These are phyloP conservation scores for Limulus polyphemus DNA, from an alignment of 2,888 invertebrate species.

Conservation along the genomic window DNA sequence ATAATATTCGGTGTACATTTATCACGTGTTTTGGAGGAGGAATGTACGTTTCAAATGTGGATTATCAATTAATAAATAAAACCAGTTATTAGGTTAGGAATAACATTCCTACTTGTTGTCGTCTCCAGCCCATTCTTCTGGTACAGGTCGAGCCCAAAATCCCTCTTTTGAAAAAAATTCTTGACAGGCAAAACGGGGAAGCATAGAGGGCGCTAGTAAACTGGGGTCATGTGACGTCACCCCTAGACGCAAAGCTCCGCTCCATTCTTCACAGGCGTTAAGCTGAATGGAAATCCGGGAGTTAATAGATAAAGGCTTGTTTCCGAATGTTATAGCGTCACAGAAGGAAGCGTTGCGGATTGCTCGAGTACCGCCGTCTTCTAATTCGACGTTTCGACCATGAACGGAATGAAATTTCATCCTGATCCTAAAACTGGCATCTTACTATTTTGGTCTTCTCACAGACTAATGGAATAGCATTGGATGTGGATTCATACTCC, in stretches of 20 bases:
- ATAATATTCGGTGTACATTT: no score
- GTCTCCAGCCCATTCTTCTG: slow-evolving; percentile 30
- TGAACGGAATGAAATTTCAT: slow-evolving; percentile 27
- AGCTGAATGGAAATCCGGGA: slow-evolving; percentile 24
- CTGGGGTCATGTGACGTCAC: slow-evolving; percentile 34
- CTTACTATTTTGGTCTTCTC: no score
- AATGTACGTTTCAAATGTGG: not conserved
- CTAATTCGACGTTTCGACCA: slow-evolving; percentile 22
- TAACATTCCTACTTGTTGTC: slow-evolving; percentile 29
- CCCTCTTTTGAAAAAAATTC: slow-evolving; percentile 32
- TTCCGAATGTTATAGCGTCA: slow-evolving; percentile 25
- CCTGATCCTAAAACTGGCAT: no score
- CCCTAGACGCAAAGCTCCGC: slow-evolving; percentile 36
- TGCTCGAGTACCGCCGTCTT: slow-evolving; percentile 22
- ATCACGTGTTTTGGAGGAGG: not conserved
- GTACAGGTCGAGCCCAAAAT: slow-evolving; percentile 34
- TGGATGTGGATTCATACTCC: no score
- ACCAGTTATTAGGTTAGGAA: not conserved
- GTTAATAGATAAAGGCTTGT: slow-evolving; percentile 21
- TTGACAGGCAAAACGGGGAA: slow-evolving; percentile 35
- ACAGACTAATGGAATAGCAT: no score
- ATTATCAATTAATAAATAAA: not conserved
- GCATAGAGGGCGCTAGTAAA: slow-evolving; percentile 22
- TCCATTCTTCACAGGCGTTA: slow-evolving; percentile 33
- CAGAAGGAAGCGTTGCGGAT: slow-evolving; percentile 23